Conservation (phyloP, 2,888 invertebrate species). For the Eurytoma californica region DNA sequence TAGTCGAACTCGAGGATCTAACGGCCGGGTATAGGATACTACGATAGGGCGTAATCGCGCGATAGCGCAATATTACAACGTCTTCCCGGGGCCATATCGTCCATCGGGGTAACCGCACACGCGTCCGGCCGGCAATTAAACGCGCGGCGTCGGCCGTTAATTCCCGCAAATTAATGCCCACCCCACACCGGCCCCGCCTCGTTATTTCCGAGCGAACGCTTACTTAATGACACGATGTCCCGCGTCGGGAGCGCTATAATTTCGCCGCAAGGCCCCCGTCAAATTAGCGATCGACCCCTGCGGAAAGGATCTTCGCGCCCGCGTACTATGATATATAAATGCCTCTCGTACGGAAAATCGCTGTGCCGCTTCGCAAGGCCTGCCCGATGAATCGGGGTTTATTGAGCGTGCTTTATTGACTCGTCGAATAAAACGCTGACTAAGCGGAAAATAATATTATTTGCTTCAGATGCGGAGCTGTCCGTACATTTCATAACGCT, state of each 20-base stretch:
- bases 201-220: conserved; percentile 49
- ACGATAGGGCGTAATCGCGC: not conserved
- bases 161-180: conserved; percentile 49
- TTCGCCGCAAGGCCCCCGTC: not conserved
- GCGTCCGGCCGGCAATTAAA: conserved; percentile 31
- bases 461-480: too few species aligned
- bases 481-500: too few species aligned
- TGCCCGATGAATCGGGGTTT: too few species aligned
- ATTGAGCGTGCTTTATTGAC: too few species aligned
- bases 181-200: not conserved
- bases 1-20: too few species aligned
- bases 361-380: too few species aligned
- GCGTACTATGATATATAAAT: not conserved
- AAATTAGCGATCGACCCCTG: conserved; percentile 18
- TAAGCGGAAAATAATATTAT: too few species aligned
- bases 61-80: conserved; percentile 5
- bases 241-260: conserved; percentile 4
- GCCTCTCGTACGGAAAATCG: too few species aligned
- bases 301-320: not conserved
- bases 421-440: too few species aligned
- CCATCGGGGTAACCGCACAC: conserved; percentile 5
- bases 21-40: too few species aligned
- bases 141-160: conserved; percentile 47
- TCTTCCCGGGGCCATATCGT: not conserved
- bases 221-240: conserved; percentile 43